These are phyloP conservation scores for Aphis gossypii DNA, from an alignment of 1,140 invertebrate genomes.

Conservation along the genomic window DNA sequence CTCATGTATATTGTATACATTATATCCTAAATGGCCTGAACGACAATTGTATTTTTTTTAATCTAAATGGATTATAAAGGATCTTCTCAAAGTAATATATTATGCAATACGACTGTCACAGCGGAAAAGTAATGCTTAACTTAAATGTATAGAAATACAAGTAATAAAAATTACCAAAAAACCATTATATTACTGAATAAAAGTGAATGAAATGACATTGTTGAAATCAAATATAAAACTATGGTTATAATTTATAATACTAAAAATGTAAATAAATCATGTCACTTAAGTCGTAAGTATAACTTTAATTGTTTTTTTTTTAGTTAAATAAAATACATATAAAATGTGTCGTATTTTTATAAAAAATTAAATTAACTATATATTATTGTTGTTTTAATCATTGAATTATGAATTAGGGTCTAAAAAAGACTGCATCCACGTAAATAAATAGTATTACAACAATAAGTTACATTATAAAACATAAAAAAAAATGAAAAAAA, in stretches of 20 bases:
- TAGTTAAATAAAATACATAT: neutral
- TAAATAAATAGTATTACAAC: too few species aligned
- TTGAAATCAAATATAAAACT: neutral
- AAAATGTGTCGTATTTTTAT: neutral
- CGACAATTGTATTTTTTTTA: neutral
- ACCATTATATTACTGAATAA: neutral
- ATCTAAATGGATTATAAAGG: conserved; percentile 5
- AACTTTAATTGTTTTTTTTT: neutral
- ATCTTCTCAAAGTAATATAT: neutral
- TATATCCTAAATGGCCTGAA: neutral
- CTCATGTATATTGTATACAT: neutral
- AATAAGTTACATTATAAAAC: too few species aligned
- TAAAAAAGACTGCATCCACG: neutral
- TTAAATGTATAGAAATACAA: neutral
- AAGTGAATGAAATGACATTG: neutral
- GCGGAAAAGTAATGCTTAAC: neutral
- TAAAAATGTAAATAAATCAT: neutral
- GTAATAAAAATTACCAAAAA: neutral
- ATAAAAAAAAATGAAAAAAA: neutral
- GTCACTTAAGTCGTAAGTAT: neutral
- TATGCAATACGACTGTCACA: neutral
- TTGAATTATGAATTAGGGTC: neutral
- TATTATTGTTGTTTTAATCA: neutral
- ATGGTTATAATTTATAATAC: neutral
- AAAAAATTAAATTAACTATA: neutral